Evolutionary conservation across 2,113 vertebrate genomes (phyloP), one percentile per base, ranked within the genome.

Genomic region (Amblyornis subalaris): DNA sequence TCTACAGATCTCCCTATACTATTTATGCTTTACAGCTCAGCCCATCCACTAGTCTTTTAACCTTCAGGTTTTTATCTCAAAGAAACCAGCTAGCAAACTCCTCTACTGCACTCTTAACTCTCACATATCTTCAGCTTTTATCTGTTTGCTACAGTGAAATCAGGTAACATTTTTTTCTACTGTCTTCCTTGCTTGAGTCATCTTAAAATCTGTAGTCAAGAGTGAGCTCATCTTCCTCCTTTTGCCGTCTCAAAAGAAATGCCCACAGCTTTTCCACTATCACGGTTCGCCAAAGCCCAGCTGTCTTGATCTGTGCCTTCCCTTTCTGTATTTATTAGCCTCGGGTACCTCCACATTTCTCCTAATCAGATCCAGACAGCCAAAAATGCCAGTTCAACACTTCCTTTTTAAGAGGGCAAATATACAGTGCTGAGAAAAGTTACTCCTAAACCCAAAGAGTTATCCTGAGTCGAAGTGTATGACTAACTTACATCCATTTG

Each of bases 1-100:
- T n/a, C 28, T 16, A 69, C 33, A 73, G 45, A n/a, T 55, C 12
- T 77, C 35, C 16, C 23, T 36, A 18, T 31, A 22, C 12, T 71
- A 42, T 62, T 81, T 35, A 35, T 33, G 14, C 9, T 80, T 89
- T 66, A 67, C 40, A 87, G 73, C 31, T 84, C 64, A 61, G 40
- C 12, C 28, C 10, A 40, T 81, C 9, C 42, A 54, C 26, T 40
- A 55, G 44, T 78, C 65, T 91, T 75, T 73, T 28, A 91, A 33
- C 36, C 45, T 61, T 67, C 31, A 50, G 19, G n/a, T 33, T 82
- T 89, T 93, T 91, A 88, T 90, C 93, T 88, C 85, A 91, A 90
- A 91, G 62, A 89, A 75, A 66, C 13, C 85, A 91, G 92, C 50
- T 45, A 91, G 71, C 28, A 57, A 89, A 79, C n/a, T 88, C 50